Conservation (phyloP, 2,113 vertebrate species). For the Phylloscopus trochilus region DNA sequence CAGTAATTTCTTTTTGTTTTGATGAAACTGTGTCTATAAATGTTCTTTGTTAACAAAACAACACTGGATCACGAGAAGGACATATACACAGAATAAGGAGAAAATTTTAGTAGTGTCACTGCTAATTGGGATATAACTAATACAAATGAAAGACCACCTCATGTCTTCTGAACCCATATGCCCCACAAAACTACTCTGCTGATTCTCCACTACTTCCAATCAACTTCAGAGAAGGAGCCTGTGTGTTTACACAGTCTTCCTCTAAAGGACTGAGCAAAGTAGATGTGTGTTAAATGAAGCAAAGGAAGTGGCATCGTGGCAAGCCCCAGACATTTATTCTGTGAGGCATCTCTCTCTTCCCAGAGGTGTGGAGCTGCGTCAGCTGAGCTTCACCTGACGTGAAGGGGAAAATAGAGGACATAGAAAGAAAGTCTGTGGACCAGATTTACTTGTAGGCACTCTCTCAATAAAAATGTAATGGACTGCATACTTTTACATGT, state of each 20-base stretch:
- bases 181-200: not conserved
- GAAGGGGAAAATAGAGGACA: not conserved
- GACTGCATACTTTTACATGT: not conserved
- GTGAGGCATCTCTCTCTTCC: not conserved
- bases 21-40: not conserved
- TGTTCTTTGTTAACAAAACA: not conserved
- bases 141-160: not conserved
- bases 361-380: rapidly evolving
- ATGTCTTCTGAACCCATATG: not conserved
- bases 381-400: not conserved
- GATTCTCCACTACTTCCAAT: not conserved
- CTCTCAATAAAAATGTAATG: not conserved
- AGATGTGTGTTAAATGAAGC: not conserved
- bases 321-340: not conserved
- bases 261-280: not conserved
- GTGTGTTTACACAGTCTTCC: not conserved
- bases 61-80: not conserved
- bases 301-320: not conserved
- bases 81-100: not conserved
- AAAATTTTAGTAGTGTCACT: not conserved
- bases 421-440: not conserved
- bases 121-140: not conserved
- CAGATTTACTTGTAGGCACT: not conserved
- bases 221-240: not conserved
- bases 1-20: not conserved